phyloP scores from a whole-genome alignment of 2,797 vertebrate genomes.

The Trachurus trachurus region DNA sequence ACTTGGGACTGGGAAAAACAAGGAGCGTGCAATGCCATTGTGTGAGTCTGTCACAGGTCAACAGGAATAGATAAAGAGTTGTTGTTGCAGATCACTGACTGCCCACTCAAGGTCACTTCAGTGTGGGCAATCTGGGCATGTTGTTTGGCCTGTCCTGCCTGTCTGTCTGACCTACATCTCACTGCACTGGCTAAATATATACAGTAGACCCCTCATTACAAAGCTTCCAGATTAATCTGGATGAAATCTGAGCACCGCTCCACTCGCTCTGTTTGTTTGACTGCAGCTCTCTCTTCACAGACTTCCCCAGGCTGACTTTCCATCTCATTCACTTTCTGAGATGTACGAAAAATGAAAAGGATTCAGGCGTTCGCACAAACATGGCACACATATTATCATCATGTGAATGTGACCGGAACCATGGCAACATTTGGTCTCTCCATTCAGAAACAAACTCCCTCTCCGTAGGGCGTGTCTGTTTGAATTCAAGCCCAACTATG shows the following conservation, averaged over 20 bases:
- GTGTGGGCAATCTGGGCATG: constrained; percentile 73
- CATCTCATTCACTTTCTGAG: constrained; percentile 33
- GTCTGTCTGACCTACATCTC: constrained; percentile 80
- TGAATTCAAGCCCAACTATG: constrained; percentile 23
- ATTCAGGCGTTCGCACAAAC: constrained; percentile 46
- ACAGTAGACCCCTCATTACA: constrained; percentile 78
- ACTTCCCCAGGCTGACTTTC: constrained; percentile 54
- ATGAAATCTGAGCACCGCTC: constrained; percentile 76
- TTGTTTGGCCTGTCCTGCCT: constrained; percentile 71
- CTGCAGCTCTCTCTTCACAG: constrained; percentile 40
- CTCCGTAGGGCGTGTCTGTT: constrained; percentile 16
- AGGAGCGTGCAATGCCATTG: constrained; percentile 17
- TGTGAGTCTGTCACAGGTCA: constrained; percentile 54
- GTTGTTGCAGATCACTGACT: constrained; percentile 65
- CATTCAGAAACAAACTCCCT: constrained; percentile 44
- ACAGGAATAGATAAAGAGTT: constrained; percentile 62
- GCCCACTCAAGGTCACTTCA: constrained; percentile 77
- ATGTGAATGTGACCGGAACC: constrained; percentile 38
- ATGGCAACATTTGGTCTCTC: constrained; percentile 15
- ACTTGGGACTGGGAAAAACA: constrained; percentile 12
- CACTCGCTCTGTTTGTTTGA: constrained; percentile 26
- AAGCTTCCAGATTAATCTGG: constrained; percentile 79
- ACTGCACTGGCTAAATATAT: constrained; percentile 81
- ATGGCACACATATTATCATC: constrained; percentile 24
- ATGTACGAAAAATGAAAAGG: not conserved